Base-by-base conservation (phyloP, 2,888 invertebrate genomes). In the Noctua fimbriata region DNA sequence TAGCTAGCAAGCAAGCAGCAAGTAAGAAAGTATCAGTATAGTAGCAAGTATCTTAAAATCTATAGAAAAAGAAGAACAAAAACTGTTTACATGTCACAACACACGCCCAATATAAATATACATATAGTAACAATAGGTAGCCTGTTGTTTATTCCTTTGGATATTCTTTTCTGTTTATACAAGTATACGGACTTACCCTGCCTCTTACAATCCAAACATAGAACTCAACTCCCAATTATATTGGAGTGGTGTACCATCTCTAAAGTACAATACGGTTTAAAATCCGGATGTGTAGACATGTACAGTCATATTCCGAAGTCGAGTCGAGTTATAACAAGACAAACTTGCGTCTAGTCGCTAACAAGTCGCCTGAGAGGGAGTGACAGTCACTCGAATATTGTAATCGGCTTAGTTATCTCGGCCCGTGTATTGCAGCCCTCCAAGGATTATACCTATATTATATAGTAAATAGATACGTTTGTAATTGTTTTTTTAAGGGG, bases 331-430 rank as follows among this genome's bases (percentile, higher is more conserved):
- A 92, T 94, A 94, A 94, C 94, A 94, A 94, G 94, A 92, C 93
- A 93, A 94, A 94, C 94, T 94, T 94, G 88, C 89, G 84, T 92
- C 91, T 91, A 91, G 89, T 87, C 90, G 89, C 93, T 94, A 94
- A 94, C 94, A 94, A 94, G 93, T 93, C 91, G 87, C 78, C 84
- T 73, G 89, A 84, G 87, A 90, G 90, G 89, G 91, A 91, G 88
- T 87, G 89, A 83, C 90, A 86, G 88, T 86, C 84, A 85, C 89
- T 91, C 90, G 91, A 92, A 93, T 93, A 93, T 92, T 93, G 90
- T 94, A 94, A 94, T 93, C 94, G 93, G 94, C 94, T 94, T 94
- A 93, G 93, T 93, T 93, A 92, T 91, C 91, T 88, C 85, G 84
- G 83, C 86, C 87, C 78, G 81, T 85, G 84, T 88, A 89, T 88